phyloP scores from a whole-genome alignment of 2,797 vertebrate genomes.

The Pseudopleuronectes americanus region DNA sequence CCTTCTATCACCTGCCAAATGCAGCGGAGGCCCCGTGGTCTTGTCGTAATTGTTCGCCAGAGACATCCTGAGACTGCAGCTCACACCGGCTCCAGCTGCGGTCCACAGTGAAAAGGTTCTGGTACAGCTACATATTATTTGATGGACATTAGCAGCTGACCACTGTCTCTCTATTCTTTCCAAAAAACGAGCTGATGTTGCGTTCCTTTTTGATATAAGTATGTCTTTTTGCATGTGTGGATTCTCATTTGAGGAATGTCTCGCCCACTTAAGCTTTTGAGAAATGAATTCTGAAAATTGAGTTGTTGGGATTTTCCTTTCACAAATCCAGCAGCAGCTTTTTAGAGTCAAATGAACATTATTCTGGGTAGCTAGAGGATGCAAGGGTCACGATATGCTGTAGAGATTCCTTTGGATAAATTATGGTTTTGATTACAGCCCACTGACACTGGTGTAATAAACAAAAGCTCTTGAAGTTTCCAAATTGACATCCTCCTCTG shows the following conservation, averaged over 20 bases:
- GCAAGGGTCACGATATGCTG: too few species aligned
- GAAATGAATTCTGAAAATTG: too few species aligned
- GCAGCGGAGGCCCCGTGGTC: slow-evolving; percentile 64
- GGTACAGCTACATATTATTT: slow-evolving; percentile 28
- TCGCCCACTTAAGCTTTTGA: neutral
- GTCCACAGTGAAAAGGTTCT: slow-evolving; percentile 13
- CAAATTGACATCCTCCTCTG: too few species aligned
- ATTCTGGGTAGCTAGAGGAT: too few species aligned
- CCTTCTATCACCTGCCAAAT: slow-evolving; percentile 75
- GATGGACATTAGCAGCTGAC: slow-evolving; percentile 22
- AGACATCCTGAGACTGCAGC: slow-evolving; percentile 61
- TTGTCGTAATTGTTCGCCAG: slow-evolving; percentile 72
- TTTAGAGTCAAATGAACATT: too few species aligned
- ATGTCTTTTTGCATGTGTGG: neutral
- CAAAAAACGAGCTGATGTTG: neutral
- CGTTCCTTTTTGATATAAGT: too few species aligned
- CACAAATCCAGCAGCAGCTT: too few species aligned
- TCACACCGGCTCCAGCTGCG: slow-evolving; percentile 57
- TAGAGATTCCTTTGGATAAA: too few species aligned
- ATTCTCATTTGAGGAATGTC: neutral
- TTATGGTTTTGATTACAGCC: too few species aligned
- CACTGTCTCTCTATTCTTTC: neutral
- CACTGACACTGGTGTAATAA: too few species aligned
- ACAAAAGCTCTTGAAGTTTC: too few species aligned
- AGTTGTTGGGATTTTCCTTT: too few species aligned